Base-by-base conservation (phyloP, 1,140 invertebrate genomes). In the Luehdorfia chinensis region DNA sequence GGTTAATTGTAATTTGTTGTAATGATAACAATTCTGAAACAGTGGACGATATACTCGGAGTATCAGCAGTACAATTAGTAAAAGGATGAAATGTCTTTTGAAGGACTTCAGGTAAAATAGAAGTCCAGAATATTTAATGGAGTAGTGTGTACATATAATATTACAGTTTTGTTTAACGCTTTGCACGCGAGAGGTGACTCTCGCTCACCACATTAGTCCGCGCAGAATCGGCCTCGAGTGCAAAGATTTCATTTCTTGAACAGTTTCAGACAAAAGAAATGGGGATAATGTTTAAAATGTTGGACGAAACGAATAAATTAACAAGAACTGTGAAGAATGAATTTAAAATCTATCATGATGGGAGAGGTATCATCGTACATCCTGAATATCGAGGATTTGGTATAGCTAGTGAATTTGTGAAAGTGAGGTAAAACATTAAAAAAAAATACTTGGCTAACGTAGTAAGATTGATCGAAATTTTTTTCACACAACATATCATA, bases 321-420 rank as follows among this genome's bases (percentile, higher is more conserved):
- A 6, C 8, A 1, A 28, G 11, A 11, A 13, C 37, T 28, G 1
- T 27, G 13, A 19, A 9, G n/a, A 14, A 30, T 15, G 37, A 32
- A 16, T 14, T 45, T 11, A 7, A 28, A 15, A 12, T 34, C 7
- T 28, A 50, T 14, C 19, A 47, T 6, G 14, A 19, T n/a, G 54
- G 54, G 9, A 43, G 44, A 19, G 48, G 54, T 34, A 37, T 56
- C 0, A 25, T 33, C 2, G 36, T 56, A 14, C 47, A 50, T 16
- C 48, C 48, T 19, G 47, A 56, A 1, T 56, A 43, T 14, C 47
- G 47, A 47, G 31, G 53, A 4, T 32, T 56, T 25, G 53, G 53
- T 19, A 50, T 56, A 11, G 53, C 47, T 4, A 45, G 8, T 9
- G 47, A 56, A 21, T 33, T 56, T 36, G 21, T 56, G 6, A 50